These are phyloP conservation scores for Anastrepha ludens DNA, from an alignment of 1,140 invertebrate genomes.

Conservation along the genomic window DNA sequence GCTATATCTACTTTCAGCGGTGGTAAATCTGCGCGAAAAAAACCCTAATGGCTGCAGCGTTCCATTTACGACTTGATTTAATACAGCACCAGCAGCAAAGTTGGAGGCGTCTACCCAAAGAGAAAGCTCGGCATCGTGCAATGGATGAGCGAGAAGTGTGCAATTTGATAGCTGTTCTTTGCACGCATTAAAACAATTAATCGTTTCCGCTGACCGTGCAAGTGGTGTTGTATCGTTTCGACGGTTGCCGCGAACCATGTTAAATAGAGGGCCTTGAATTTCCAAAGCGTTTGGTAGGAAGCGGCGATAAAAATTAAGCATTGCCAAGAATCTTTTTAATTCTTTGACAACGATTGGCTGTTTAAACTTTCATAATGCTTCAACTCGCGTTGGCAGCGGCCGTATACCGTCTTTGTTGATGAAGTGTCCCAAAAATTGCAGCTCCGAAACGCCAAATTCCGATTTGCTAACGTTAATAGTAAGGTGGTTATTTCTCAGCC, in stretches of 20 bases:
- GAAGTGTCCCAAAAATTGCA: not conserved
- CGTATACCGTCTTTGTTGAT: constrained; percentile 52
- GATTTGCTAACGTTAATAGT: constrained; percentile 67
- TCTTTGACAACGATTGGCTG: not conserved
- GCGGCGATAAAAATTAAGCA: constrained; percentile 49
- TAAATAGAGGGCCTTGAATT: not conserved
- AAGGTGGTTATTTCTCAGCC: constrained; percentile 63
- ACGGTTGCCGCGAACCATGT: not conserved
- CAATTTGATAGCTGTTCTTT: constrained; percentile 62
- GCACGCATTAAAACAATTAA: constrained; percentile 60
- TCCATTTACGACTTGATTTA: constrained; percentile 58
- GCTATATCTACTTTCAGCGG: constrained; percentile 62
- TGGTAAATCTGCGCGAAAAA: constrained; percentile 61
- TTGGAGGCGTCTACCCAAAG: constrained; percentile 58
- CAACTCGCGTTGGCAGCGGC: not conserved
- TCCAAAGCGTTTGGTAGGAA: constrained; percentile 34
- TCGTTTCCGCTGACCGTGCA: constrained; percentile 59
- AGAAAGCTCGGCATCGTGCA: not conserved
- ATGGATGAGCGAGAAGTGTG: constrained; percentile 50
- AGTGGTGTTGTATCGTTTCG: constrained; percentile 61
- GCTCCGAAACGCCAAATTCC: constrained; percentile 56
- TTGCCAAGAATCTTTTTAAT: not conserved
- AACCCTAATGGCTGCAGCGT: constrained; percentile 63
- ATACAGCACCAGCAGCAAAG: constrained; percentile 58
- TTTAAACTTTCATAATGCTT: not conserved